Percentiles rank a stretch among this genome's conserved stretches.
These are phyloP conservation scores for Radopholus similis DNA, from an alignment of 1,140 invertebrate genomes.

Conservation along the genomic window DNA sequence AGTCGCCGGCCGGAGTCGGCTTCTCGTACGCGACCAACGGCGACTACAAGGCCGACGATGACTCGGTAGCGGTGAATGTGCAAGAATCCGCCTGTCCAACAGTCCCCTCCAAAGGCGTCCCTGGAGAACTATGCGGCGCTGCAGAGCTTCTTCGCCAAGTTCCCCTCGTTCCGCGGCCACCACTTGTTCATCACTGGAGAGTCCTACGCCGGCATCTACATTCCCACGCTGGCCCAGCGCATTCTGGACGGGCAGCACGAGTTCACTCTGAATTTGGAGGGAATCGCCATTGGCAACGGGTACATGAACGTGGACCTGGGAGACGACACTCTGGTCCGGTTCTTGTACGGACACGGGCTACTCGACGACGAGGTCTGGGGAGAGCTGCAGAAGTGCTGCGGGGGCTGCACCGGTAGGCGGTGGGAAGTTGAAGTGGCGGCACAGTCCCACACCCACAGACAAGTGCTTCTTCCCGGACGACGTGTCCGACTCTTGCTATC, in stretches of 20 bases:
- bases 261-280: conserved; percentile 28
- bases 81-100: not conserved
- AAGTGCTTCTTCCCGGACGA: no score
- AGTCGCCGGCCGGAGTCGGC: conserved; percentile 46
- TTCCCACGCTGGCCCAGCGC: conserved; percentile 62
- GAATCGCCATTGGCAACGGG: conserved; percentile 55
- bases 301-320: conserved; percentile 47
- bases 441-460: no score
- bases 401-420: conserved; percentile 16
- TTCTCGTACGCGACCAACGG: conserved; percentile 19
- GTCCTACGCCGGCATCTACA: conserved; percentile 62
- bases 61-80: not conserved
- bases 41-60: conserved; percentile 21
- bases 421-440: no score
- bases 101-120: conserved; percentile 42
- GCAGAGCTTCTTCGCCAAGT: conserved; percentile 64
- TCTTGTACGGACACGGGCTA: conserved; percentile 50
- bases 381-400: conserved; percentile 40
- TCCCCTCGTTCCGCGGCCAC: conserved; percentile 62
- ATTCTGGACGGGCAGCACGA: conserved; percentile 48
- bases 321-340: conserved; percentile 45
- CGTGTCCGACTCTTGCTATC: no score
- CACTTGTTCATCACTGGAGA: conserved; percentile 63
- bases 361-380: conserved; percentile 52
- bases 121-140: conserved; percentile 63